Percentiles rank a stretch among this genome's conserved stretches.
These are phyloP conservation scores for Serranus cabrilla DNA, from an alignment of 2,797 vertebrate species.

Conservation along the genomic window DNA sequence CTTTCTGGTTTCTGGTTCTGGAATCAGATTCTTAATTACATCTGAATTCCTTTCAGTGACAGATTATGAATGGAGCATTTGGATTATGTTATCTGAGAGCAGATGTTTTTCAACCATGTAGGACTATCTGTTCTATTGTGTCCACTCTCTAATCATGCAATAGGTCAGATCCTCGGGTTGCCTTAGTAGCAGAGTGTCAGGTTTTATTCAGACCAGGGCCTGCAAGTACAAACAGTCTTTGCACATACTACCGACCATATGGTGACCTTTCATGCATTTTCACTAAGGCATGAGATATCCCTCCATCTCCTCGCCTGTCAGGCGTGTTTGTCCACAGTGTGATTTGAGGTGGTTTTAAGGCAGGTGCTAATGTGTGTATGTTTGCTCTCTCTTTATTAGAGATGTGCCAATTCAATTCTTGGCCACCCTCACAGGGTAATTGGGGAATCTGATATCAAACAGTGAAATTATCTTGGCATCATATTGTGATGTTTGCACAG, in stretches of 20 bases:
- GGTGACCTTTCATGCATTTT: conserved; percentile 84
- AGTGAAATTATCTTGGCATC: conserved; percentile 47
- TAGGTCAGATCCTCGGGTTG: conserved; percentile 79
- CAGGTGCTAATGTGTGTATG: conserved; percentile 69
- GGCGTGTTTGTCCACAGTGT: conserved; percentile 68
- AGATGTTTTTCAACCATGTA: conserved; percentile 55
- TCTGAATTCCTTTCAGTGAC: conserved; percentile 2
- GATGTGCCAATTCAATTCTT: conserved; percentile 54
- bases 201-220: conserved; percentile 75
- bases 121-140: conserved; percentile 58
- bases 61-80: conserved; percentile 4
- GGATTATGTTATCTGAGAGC: conserved; percentile 27
- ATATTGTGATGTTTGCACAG: conserved; percentile 61
- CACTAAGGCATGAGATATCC: conserved; percentile 61
- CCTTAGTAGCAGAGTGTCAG: conserved; percentile 86
- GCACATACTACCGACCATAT: conserved; percentile 81
- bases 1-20: not conserved
- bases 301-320: conserved; percentile 51
- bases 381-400: conserved; percentile 72
- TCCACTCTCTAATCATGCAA: conserved; percentile 66
- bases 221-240: conserved; percentile 78
- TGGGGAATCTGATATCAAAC: conserved; percentile 66
- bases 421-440: conserved; percentile 39
- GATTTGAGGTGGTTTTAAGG: conserved; percentile 59
- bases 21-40: not conserved